Conservation (phyloP, 2,888 invertebrate genomes). For the Serrognathus titanus region DNA sequence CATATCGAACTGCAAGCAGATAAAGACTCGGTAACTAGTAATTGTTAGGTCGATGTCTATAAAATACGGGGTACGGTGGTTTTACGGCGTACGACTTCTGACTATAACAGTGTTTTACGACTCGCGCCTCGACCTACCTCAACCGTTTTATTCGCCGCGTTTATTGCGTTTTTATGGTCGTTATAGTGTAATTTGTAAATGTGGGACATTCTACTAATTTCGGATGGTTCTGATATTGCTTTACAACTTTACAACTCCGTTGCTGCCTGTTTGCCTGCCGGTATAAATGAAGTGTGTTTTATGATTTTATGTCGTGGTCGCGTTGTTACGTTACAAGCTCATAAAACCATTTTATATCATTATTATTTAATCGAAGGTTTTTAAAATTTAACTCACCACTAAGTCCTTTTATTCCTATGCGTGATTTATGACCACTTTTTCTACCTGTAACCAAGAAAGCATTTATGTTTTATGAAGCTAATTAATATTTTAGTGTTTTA, state of each 20-base stretch:
- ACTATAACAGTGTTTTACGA: conserved; percentile 47
- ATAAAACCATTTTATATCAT: conserved; percentile 37
- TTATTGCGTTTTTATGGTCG: conserved; percentile 48
- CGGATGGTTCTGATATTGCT: conserved; percentile 43
- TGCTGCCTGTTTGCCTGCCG: conserved; percentile 7
- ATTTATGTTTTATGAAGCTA: conserved; percentile 11
- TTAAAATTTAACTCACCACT: conserved; percentile 31
- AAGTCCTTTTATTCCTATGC: conserved; percentile 10
- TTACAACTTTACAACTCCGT: conserved; percentile 40
- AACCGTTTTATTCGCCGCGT: conserved; percentile 48
- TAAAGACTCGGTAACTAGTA: conserved; percentile 36
- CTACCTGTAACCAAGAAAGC: conserved; percentile 31
- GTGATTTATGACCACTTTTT: background rate
- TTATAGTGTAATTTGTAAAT: conserved; percentile 48
- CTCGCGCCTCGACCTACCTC: conserved; percentile 45
- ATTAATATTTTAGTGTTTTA: no score
- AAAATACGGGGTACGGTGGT: conserved; percentile 41
- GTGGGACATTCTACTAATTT: conserved; percentile 47
- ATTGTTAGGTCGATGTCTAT: conserved; percentile 42
- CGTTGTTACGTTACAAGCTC: conserved; percentile 27
- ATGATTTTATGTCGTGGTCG: conserved; percentile 31
- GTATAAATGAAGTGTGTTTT: conserved; percentile 38
- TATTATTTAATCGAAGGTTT: conserved; percentile 28
- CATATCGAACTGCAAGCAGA: conserved; percentile 19
- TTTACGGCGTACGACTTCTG: conserved; percentile 45